Conservation (phyloP, 1,140 invertebrate genomes). For the Calycopis cecrops region DNA sequence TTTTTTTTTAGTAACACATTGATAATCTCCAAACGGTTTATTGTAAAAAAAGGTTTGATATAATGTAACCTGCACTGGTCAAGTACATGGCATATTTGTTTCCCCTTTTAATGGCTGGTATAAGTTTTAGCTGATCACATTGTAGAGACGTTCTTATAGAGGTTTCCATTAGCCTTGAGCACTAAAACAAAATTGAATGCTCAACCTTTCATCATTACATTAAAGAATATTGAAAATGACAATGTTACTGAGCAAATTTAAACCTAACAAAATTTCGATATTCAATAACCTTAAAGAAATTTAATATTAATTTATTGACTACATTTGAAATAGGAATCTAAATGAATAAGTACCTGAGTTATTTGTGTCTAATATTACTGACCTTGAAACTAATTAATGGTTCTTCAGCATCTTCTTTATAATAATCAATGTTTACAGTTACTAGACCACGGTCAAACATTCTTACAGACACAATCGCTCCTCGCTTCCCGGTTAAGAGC, state of each 20-base stretch:
- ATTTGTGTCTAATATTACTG: conserved; percentile 48
- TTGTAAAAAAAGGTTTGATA: neutral
- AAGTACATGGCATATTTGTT: conserved; percentile 89
- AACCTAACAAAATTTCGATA: too few relatives aligned
- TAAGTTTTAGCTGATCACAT: conserved; percentile 85
- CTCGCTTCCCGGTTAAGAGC: conserved; percentile 80
- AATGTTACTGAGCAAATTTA: too few relatives aligned
- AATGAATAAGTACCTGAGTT: conserved; percentile 9
- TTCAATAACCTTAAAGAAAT: neutral
- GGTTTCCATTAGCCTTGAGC: conserved; percentile 82
- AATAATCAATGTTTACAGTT: conserved; percentile 89
- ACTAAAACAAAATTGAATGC: conserved; percentile 74
- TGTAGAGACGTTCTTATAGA: conserved; percentile 82
- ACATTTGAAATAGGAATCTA: neutral
- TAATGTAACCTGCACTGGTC: conserved; percentile 85
- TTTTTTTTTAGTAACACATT: too few relatives aligned
- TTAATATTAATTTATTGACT: neutral
- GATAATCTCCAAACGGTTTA: too few relatives aligned
- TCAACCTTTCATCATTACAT: conserved; percentile 45
- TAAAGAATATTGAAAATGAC: neutral
- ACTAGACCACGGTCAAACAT: conserved; percentile 83
- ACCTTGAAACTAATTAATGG: conserved; percentile 85
- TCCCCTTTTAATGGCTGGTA: conserved; percentile 88
- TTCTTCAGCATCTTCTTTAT: conserved; percentile 82
- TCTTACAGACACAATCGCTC: conserved; percentile 81